These are phyloP conservation scores for Protula sp. DNA, from an alignment of 2,888 invertebrate species.

Conservation along the genomic window DNA sequence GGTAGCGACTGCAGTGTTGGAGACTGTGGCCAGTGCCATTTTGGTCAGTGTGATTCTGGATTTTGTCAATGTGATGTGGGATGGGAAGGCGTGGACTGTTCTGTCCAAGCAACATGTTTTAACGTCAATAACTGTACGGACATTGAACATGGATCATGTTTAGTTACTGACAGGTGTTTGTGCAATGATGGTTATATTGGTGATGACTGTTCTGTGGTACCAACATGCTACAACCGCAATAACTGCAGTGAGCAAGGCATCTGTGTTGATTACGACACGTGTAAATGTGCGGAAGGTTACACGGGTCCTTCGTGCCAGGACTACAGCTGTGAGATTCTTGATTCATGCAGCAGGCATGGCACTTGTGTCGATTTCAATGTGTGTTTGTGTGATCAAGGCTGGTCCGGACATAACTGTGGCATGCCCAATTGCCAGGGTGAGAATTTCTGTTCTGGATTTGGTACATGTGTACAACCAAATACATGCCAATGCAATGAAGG, in stretches of 20 bases:
- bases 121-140: conserved; percentile 4
- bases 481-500: background rate
- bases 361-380: background rate
- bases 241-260: background rate
- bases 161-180: background rate
- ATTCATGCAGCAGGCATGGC: background rate
- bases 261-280: background rate
- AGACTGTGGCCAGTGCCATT: background rate
- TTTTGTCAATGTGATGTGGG: conserved; percentile 4
- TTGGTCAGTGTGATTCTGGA: conserved; percentile 1
- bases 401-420: background rate
- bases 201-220: background rate
- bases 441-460: background rate
- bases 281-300: background rate
- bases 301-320: background rate
- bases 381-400: background rate
- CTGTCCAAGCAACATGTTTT: background rate
- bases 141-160: background rate
- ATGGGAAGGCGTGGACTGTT: conserved; percentile 3
- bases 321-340: background rate
- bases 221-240: conserved; percentile 3
- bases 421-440: background rate
- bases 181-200: conserved; percentile 7
- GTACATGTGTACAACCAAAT: background rate
- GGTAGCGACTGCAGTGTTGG: conserved; percentile 5